phyloP scores from a whole-genome alignment of 2,888 invertebrate genomes.

The Allolobophora icterica region DNA sequence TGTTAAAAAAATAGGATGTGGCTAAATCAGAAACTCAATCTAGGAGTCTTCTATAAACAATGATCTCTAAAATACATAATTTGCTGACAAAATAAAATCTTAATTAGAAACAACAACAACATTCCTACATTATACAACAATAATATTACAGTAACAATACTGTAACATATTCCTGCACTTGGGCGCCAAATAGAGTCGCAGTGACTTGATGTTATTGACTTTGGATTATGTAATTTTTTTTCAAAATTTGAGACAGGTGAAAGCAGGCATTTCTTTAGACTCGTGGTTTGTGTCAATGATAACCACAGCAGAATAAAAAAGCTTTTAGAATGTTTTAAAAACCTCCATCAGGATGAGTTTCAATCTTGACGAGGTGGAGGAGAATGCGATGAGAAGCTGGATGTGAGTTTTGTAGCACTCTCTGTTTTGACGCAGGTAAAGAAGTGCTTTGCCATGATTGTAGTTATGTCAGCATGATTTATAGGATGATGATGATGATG shows the following conservation, averaged over 20 bases:
- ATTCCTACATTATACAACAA: no score
- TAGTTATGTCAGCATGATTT: neutral
- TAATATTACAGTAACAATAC: neutral
- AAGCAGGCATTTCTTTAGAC: constrained; percentile 17
- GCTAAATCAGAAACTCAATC: no score
- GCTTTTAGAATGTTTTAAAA: neutral
- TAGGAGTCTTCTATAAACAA: no score
- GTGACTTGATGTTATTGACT: neutral
- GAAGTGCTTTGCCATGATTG: neutral
- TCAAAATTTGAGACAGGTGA: neutral
- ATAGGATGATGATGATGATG: neutral
- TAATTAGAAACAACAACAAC: no score
- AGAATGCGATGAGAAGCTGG: neutral
- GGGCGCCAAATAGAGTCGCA: neutral
- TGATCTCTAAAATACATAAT: no score
- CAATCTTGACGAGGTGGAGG: neutral
- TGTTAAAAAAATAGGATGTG: no score
- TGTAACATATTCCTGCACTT: neutral
- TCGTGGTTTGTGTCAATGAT: neutral
- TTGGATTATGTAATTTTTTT: neutral
- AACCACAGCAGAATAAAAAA: neutral
- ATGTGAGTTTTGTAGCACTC: neutral
- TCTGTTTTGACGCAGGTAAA: neutral
- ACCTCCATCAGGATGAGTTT: neutral
- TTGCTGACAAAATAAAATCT: no score